These are phyloP conservation scores for Allygus modestus DNA, from an alignment of 2,888 invertebrate species.

Conservation along the genomic window DNA sequence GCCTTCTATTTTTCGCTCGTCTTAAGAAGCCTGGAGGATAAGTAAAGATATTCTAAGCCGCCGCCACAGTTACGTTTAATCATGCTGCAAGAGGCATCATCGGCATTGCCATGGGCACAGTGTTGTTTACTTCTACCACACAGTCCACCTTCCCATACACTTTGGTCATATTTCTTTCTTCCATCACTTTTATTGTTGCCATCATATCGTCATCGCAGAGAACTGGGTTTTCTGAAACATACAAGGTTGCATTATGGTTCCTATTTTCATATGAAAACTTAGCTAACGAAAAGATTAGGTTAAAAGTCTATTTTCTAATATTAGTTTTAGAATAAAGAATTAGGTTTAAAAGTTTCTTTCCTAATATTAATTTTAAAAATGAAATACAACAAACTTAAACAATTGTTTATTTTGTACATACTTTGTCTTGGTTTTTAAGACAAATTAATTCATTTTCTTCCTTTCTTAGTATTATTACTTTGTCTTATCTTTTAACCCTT, in stretches of 20 bases:
- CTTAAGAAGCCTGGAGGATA: conserved; percentile 19
- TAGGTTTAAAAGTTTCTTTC: too few species aligned
- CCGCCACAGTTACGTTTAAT: background rate
- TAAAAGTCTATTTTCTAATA: too few species aligned
- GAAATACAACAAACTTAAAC: too few species aligned
- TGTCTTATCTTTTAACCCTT: too few species aligned
- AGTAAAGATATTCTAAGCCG: conserved; percentile 12
- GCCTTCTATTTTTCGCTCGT: conserved; percentile 21
- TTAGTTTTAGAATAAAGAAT: too few species aligned
- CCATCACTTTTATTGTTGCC: conserved; percentile 73
- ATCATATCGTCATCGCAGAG: conserved; percentile 85
- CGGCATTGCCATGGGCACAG: conserved; percentile 53
- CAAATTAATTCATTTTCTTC: too few species aligned
- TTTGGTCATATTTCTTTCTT: conserved; percentile 65
- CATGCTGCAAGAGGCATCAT: conserved; percentile 52
- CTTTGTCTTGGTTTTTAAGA: too few species aligned
- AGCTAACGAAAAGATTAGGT: background rate
- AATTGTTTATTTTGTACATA: too few species aligned
- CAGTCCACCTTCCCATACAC: conserved; percentile 65
- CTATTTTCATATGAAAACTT: background rate
- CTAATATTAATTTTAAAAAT: too few species aligned
- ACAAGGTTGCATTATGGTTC: conserved; percentile 25
- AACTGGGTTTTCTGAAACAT: conserved; percentile 86
- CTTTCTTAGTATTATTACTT: too few species aligned
- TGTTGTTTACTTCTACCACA: conserved; percentile 60